These are phyloP conservation scores for Rhyacophila evoluta DNA, from an alignment of 2,888 invertebrate genomes.

Conservation along the genomic window DNA sequence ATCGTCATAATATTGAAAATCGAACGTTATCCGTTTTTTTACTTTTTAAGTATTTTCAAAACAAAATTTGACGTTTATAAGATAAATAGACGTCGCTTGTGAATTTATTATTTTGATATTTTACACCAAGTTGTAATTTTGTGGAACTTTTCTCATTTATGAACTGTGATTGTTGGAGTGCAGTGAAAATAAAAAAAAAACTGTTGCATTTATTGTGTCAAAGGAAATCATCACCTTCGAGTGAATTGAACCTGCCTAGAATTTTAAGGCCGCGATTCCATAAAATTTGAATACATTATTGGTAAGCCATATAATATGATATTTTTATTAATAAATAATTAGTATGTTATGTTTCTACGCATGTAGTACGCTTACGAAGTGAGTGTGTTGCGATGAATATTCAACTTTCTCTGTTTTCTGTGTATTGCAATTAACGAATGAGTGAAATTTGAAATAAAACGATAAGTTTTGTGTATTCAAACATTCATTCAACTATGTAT, in stretches of 20 bases:
- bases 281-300: neutral
- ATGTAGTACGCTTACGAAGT: no score
- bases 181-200: neutral
- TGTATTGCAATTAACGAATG: neutral
- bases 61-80: neutral
- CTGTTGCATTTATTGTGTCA: neutral
- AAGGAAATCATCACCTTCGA: neutral
- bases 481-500: no score
- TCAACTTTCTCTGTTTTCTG: neutral
- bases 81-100: neutral
- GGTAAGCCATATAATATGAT: neutral
- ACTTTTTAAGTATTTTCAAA: no score
- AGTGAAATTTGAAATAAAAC: no score
- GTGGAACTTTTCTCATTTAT: constrained; percentile 10
- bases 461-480: no score
- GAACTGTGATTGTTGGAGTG: neutral
- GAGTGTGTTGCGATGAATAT: neutral
- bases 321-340: neutral
- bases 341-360: no score
- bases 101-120: neutral
- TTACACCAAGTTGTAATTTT: neutral
- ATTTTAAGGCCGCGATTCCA: neutral
- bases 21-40: constrained; percentile 12
- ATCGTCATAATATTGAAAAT: neutral
- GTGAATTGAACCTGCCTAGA: neutral